These are phyloP conservation scores for Antennarius maculatus DNA, from an alignment of 2,797 vertebrate species.

Conservation along the genomic window DNA sequence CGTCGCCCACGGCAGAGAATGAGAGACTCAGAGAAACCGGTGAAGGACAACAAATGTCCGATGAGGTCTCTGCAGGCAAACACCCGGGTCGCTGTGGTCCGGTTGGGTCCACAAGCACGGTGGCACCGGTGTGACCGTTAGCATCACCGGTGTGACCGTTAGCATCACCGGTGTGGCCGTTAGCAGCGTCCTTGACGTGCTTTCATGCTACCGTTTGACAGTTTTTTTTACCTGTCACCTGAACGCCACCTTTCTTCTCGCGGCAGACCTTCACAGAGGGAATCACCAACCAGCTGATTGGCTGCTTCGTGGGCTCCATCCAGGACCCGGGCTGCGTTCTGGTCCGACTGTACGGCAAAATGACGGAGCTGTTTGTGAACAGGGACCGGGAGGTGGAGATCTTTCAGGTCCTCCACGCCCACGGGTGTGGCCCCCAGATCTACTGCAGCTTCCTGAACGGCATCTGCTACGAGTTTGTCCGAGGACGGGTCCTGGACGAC, in stretches of 20 bases:
- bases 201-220: too few species aligned
- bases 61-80: conserved; percentile 45
- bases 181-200: too few species aligned
- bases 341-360: conserved; percentile 80
- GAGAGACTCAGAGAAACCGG: conserved; percentile 48
- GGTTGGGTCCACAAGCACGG: background rate
- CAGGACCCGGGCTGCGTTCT: conserved; percentile 73
- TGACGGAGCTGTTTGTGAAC: conserved; percentile 82
- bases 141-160: too few species aligned
- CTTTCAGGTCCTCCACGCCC: conserved; percentile 75
- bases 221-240: too few species aligned
- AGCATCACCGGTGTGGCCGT: too few species aligned
- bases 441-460: conserved; percentile 86
- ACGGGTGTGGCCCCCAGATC: conserved; percentile 79
- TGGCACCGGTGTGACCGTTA: too few species aligned
- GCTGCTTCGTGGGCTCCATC: conserved; percentile 75
- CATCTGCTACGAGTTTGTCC: conserved; percentile 84
- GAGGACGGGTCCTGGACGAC: conserved; percentile 77
- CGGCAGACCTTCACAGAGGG: conserved; percentile 83
- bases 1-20: conserved; percentile 44
- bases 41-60: conserved; percentile 55
- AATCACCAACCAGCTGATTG: conserved; percentile 83
- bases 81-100: conserved; percentile 42
- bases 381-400: conserved; percentile 78
- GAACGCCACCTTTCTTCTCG: too few species aligned